Conservation (phyloP, 2,797 vertebrate genomes). For the Arremon brunneinucha region DNA sequence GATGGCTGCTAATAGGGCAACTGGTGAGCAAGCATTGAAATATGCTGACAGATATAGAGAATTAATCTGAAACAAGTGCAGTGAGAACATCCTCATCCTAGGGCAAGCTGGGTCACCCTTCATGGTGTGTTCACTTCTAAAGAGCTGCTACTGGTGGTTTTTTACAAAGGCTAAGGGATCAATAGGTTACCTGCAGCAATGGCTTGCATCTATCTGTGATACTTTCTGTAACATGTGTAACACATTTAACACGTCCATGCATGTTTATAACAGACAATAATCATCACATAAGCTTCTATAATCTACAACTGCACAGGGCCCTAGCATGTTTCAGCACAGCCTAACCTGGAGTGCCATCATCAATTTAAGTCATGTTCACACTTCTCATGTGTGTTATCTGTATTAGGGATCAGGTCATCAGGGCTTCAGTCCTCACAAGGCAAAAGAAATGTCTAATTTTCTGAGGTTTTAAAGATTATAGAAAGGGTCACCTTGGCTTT, state of each 20-base stretch:
- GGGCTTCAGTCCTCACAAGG: neutral
- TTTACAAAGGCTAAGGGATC: neutral
- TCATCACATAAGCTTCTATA: neutral
- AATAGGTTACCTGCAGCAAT: neutral
- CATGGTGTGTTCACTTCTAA: neutral
- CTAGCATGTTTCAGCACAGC: neutral
- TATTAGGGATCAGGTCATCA: neutral
- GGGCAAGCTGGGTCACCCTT: neutral
- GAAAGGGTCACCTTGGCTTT: neutral
- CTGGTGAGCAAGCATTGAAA: neutral
- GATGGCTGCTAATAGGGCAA: neutral
- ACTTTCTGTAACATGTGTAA: neutral
- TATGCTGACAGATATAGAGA: neutral
- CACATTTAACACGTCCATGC: neutral
- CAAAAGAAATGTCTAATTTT: neutral
- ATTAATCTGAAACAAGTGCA: neutral
- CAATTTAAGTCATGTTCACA: neutral
- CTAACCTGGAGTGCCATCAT: neutral
- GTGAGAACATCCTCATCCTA: neutral
- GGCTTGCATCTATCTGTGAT: neutral
- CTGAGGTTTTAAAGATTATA: neutral
- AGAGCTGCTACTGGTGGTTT: neutral
- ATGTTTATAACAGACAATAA: neutral
- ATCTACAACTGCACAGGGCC: neutral
- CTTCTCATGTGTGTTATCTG: neutral